Evolutionary conservation across 2,113 vertebrate species (phyloP), one percentile per base, ranked within the genome.

Genomic region (Onychostoma macrolepis): DNA sequence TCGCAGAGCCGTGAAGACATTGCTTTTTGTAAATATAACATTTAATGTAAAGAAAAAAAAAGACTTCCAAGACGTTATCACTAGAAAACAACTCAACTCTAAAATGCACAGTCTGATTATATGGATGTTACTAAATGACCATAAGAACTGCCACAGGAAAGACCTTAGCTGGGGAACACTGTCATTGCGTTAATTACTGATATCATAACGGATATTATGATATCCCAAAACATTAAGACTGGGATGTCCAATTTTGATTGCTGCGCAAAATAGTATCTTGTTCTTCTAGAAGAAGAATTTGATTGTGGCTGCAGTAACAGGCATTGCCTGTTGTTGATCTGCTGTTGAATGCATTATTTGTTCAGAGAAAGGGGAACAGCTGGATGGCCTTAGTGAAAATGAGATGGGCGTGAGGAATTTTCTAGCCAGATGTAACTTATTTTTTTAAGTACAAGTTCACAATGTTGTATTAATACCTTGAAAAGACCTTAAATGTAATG

Each of bases 221-320:
- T 78, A 86, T 91, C 84, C 84, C 84, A 87, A 58, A 77, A 56
- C 72, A 58, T 58, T 69, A 71, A 75, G 12, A 76, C 67, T 85
- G 88, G 88, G 89, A 89, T 90, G 86, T 89, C 76, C 36, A 45
- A 76, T 86, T 87, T 80, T 90, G 67, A 87, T 91, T 91, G 91
- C 89, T 91, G 88, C 90, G 86, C 89, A 91, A 91, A 91, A 83
- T 80, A 45, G n/a, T 85, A 85, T 87, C 87, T 88, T 85, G 81
- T 89, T 90, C 89, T 90, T 92, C 87, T 87, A 69, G 75, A 45
- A 43, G 87, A 85, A 89, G 87, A 87, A 87, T 85, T 80, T 69
- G 61, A 41, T 80, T 80, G 82, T 87, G 74, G 78, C 43, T 63
- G 65, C 43, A 75, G 65, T 56, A 67, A 86, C 76, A 82, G 41